phyloP scores from a whole-genome alignment of 2,888 invertebrate species.

The Dicycla oo region DNA sequence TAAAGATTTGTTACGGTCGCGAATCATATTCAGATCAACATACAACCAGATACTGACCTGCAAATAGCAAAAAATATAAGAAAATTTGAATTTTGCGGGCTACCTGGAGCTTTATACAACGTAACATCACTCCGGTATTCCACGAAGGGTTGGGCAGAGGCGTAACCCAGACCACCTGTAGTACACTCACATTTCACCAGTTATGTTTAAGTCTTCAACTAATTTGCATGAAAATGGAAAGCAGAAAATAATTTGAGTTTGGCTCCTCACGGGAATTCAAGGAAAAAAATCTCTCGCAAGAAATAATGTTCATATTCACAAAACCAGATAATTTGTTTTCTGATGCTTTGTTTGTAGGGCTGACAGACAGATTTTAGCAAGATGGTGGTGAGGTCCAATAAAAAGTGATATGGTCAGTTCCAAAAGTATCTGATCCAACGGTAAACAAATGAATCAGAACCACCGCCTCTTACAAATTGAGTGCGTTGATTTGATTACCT shows the following conservation, averaged over 20 bases:
- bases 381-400: slow-evolving; percentile 1
- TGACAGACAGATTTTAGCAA: neutral
- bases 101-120: no score
- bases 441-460: neutral
- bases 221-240: slow-evolving; percentile 71
- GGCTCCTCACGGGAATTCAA: slow-evolving; percentile 39
- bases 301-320: slow-evolving; percentile 5
- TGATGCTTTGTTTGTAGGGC: neutral
- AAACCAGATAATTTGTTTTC: slow-evolving; percentile 9
- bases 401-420: neutral
- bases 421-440: neutral
- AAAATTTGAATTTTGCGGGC: no score
- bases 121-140: no score
- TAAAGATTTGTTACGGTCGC: no score
- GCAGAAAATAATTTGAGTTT: slow-evolving; percentile 67
- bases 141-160: no score
- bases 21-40: no score
- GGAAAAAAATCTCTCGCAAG: neutral
- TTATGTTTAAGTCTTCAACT: no score
- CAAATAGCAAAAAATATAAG: no score
- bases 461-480: neutral
- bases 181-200: no score
- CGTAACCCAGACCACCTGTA: no score
- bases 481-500: neutral
- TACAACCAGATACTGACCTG: no score